Percentiles rank a stretch among this genome's conserved stretches.
Evolutionary conservation across 2,113 vertebrate genomes (phyloP).

Genomic region (Atrichornis clamosus): DNA sequence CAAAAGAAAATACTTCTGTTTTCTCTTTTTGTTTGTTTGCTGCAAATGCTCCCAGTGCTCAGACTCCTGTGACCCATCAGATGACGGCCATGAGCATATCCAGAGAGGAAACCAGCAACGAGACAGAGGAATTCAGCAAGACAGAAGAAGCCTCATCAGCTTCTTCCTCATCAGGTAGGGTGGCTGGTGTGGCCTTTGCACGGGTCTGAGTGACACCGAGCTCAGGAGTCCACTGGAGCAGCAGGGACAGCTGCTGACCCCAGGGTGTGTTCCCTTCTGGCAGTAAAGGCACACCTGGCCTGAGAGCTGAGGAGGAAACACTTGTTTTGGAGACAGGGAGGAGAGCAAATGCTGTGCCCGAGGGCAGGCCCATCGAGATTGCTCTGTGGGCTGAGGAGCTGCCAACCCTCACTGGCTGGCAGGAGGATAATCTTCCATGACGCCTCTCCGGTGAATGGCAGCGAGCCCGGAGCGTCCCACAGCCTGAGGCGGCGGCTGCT

Average conservation of each 20-base stretch:
- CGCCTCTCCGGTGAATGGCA: background rate
- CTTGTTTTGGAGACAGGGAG: background rate
- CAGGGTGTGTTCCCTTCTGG: background rate
- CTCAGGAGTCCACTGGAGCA: background rate
- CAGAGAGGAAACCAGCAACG: conserved; percentile 75
- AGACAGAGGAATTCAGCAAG: conserved; percentile 73
- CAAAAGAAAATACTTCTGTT: background rate
- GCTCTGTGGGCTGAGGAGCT: conserved; percentile 9
- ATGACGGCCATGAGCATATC: conserved; percentile 92
- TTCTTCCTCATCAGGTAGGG: conserved; percentile 58
- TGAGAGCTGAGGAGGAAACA: background rate
- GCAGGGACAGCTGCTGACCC: background rate
- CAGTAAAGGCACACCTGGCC: background rate
- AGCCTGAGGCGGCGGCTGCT: background rate
- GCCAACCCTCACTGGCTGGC: conserved; percentile 23
- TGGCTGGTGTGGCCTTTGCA: background rate
- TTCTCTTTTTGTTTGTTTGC: background rate
- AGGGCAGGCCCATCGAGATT: background rate
- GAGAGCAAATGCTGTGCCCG: background rate
- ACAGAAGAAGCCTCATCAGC: conserved; percentile 43
- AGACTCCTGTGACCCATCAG: conserved; percentile 87
- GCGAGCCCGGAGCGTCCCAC: conserved; percentile 14
- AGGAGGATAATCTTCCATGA: conserved; percentile 35
- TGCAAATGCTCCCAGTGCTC: conserved; percentile 62
- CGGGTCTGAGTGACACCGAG: background rate